These are phyloP conservation scores for Bellardia bayeri DNA, from an alignment of 2,888 invertebrate genomes.

Conservation along the genomic window DNA sequence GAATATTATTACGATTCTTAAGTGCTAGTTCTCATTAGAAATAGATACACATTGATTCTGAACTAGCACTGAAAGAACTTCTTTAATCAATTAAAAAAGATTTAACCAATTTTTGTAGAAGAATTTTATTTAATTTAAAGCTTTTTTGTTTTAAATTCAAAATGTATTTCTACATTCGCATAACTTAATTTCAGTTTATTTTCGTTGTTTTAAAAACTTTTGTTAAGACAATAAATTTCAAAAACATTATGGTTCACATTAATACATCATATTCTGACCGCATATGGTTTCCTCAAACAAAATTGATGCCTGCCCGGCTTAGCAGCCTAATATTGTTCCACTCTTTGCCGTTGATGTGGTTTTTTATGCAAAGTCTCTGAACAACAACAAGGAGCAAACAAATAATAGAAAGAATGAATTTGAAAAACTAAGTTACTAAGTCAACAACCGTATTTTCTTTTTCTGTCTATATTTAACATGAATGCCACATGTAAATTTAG, in stretches of 20 bases:
- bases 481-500: slow-evolving; percentile 52
- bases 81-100: too few relatives aligned
- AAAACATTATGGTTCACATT: slow-evolving; percentile 18
- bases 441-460: slow-evolving; percentile 58
- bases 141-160: too few relatives aligned
- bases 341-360: slow-evolving; percentile 8
- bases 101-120: too few relatives aligned
- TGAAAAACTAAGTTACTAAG: slow-evolving; percentile 53
- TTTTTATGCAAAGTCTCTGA: slow-evolving; percentile 16
- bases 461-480: slow-evolving; percentile 33
- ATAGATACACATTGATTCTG: too few relatives aligned
- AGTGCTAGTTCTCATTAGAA: too few relatives aligned
- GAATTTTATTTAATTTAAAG: too few relatives aligned
- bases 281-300: slow-evolving; percentile 18
- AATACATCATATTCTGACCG: slow-evolving; percentile 37
- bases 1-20: too few relatives aligned
- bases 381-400: neutral
- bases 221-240: slow-evolving; percentile 9
- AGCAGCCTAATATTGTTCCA: neutral
- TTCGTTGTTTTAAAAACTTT: neutral
- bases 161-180: too few relatives aligned
- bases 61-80: too few relatives aligned
- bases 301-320: slow-evolving; percentile 36
- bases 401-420: neutral
- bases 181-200: neutral